Evolutionary conservation across 2,113 vertebrate species (phyloP).

Genomic region (Siniperca knerii): DNA sequence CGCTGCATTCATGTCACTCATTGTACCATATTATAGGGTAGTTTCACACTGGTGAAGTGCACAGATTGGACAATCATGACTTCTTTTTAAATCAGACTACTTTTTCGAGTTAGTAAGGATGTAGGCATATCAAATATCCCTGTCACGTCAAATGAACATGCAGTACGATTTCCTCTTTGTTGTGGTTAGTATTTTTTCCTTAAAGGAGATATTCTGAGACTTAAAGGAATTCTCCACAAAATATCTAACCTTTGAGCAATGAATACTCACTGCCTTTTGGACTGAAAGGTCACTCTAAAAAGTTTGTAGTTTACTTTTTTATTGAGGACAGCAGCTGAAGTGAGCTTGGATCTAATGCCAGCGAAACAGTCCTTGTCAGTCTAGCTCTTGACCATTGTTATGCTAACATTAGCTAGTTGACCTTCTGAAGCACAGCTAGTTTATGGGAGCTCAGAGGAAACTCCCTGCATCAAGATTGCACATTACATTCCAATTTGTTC

Average conservation of each 20-base stretch:
- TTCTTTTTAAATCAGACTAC: constrained; percentile 6
- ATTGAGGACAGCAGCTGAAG: not conserved
- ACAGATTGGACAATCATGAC: constrained; percentile 57
- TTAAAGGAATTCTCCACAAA: not conserved
- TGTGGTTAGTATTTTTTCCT: not conserved
- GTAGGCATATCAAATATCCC: not conserved
- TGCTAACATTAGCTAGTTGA: no score
- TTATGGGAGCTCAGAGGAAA: no score
- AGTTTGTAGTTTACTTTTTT: not conserved
- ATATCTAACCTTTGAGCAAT: not conserved
- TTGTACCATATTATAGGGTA: constrained; percentile 60
- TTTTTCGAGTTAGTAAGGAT: not conserved
- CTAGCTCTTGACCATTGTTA: no score
- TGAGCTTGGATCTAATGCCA: not conserved
- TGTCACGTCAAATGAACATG: not conserved
- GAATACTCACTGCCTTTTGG: not conserved
- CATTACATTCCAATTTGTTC: no score
- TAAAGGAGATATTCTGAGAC: not conserved
- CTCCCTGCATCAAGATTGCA: no score
- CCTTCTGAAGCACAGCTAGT: no score
- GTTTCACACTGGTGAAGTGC: constrained; percentile 59
- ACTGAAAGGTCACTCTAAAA: not conserved
- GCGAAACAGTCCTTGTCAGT: no score
- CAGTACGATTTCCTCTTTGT: not conserved
- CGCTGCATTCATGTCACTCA: constrained; percentile 62